Base-by-base conservation (phyloP, 2,888 invertebrate species). In the Parelbella ahira region DNA sequence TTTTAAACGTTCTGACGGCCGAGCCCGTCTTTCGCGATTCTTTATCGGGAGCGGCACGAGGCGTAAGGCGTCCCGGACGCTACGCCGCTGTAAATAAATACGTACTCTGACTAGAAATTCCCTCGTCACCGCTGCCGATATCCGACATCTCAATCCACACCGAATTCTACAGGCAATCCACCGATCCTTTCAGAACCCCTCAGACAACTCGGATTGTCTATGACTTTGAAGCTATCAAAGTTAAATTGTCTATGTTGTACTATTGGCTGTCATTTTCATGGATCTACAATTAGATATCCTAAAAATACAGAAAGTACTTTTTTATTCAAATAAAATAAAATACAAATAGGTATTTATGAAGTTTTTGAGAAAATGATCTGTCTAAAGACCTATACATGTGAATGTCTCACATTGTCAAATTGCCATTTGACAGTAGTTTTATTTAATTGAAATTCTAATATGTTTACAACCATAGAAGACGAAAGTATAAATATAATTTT, bases 41-140 rank as follows among this genome's bases (percentile, higher is more conserved):
- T n/a, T 59, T 56, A 54, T 64, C 63, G 53, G 60, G 66, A 64
- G 59, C 68, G 66, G 64, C 67, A 63, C 64, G 58, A 62, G 63
- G 59, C 47, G 48, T 48, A 48, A 60, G 52, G 56, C 59, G 52
- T 54, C 49, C 50, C 44, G 53, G 63, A 63, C 57, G 52, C 50
- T 65, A 58, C 54, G 54, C 64, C 60, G 60, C 63, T 69, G 61
- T 65, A 68, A 73, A 73, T 70, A 66, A 68, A 79, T 87, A 91
- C 92, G 89, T 91, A 93, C 93, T 92, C 91, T 92, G 91, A 89
- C 91, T 92, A 89, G 91, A 91, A 88, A 91, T 90, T 82, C 91
- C 92, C 87, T 93, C 93, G 91, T 93, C 92, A 80, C 91, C 92
- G 88, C 92, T 93, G 88, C 92, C 93, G 89, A 92, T 90, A 90